Evolutionary conservation across 2,888 invertebrate species (phyloP).

Genomic region (Pyralis farinalis): DNA sequence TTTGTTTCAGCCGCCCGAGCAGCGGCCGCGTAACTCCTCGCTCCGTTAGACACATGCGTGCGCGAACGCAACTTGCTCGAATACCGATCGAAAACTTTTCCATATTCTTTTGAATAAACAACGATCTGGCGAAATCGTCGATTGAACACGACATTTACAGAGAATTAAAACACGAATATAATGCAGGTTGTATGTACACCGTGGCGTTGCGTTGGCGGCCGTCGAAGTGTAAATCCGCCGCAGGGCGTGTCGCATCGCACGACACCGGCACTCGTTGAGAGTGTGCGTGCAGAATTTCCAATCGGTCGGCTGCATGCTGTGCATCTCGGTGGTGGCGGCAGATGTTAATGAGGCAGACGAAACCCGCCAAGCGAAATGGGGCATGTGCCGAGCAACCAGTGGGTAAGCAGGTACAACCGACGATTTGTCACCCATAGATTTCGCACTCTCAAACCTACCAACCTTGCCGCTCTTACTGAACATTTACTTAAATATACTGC

Average conservation of each 20-base stretch:
- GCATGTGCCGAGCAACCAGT: constrained; percentile 30
- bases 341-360: constrained; percentile 60
- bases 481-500: too few relatives aligned
- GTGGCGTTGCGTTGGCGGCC: constrained; percentile 23
- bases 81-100: constrained; percentile 52
- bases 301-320: constrained; percentile 42
- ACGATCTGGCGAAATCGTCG: constrained; percentile 58
- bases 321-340: constrained; percentile 46
- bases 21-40: constrained; percentile 43
- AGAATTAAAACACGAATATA: constrained; percentile 25
- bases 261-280: constrained; percentile 34
- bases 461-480: background rate
- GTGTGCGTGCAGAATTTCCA: constrained; percentile 61
- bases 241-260: constrained; percentile 40
- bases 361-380: constrained; percentile 31
- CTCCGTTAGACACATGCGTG: constrained; percentile 44
- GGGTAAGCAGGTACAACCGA: constrained; percentile 30
- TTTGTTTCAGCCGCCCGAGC: constrained; percentile 48
- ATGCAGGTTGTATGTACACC: constrained; percentile 17
- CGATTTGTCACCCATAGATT: constrained; percentile 17
- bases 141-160: constrained; percentile 38
- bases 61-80: constrained; percentile 50
- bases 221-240: constrained; percentile 55
- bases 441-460: constrained; percentile 11
- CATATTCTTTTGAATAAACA: constrained; percentile 58